Evolutionary conservation across 2,113 vertebrate genomes (phyloP).

Genomic region (Phaethornis superciliosus): DNA sequence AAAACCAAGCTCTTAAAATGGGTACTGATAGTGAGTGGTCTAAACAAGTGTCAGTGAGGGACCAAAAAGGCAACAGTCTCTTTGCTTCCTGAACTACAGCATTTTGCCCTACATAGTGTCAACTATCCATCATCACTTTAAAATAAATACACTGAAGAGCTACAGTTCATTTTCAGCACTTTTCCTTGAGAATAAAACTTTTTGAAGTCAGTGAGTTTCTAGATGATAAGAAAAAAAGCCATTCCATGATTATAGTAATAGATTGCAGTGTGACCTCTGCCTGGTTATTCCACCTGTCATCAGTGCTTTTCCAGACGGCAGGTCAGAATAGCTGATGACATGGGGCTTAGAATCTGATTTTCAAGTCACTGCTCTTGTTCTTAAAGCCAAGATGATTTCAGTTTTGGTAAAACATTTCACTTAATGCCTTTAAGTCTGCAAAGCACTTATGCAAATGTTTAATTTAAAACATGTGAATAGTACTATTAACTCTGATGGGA

Average conservation of each 20-base stretch:
- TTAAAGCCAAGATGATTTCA: background rate
- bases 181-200: background rate
- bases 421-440: background rate
- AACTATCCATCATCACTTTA: background rate
- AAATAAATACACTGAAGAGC: background rate
- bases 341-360: background rate
- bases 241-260: background rate
- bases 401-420: background rate
- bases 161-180: background rate
- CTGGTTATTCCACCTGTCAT: background rate
- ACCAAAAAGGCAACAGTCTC: background rate
- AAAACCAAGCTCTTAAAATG: background rate
- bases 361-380: background rate
- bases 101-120: background rate
- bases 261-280: background rate
- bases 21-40: background rate
- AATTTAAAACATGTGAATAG: slow-evolving; percentile 38
- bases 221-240: background rate
- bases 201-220: background rate
- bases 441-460: slow-evolving; percentile 54
- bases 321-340: background rate
- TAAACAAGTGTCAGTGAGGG: background rate
- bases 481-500: slow-evolving; percentile 41
- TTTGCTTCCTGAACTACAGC: background rate
- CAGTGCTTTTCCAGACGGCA: background rate